Evolutionary conservation across 2,113 vertebrate genomes (phyloP).

Genomic region (Gopherus evgoodei): DNA sequence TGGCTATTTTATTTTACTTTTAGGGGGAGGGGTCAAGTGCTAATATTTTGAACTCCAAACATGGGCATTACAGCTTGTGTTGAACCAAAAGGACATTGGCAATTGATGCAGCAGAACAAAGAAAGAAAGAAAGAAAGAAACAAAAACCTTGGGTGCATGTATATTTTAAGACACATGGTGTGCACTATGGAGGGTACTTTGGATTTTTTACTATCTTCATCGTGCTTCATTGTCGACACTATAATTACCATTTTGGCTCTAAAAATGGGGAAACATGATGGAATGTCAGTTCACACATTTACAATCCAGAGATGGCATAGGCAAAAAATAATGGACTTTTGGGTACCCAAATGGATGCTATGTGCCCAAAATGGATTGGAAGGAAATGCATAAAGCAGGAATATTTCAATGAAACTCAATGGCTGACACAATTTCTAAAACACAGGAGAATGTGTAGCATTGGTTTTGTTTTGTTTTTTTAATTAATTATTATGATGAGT

Average conservation of each 20-base stretch:
- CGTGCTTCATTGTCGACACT: conserved; percentile 61
- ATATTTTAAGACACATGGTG: conserved; percentile 62
- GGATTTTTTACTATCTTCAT: conserved; percentile 44
- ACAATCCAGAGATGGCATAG: conserved; percentile 9
- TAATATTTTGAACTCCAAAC: conserved; percentile 65
- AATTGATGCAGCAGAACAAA: conserved; percentile 57
- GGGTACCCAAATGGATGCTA: conserved; percentile 39
- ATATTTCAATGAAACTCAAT: conserved; percentile 56
- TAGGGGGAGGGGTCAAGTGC: neutral
- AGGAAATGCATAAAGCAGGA: conserved; percentile 34
- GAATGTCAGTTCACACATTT: conserved; percentile 32
- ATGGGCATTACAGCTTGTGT: conserved; percentile 64
- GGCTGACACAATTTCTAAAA: conserved; percentile 72
- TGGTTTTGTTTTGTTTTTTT: conserved; percentile 70
- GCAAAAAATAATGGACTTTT: conserved; percentile 16
- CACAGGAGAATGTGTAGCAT: conserved; percentile 73
- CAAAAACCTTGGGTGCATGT: conserved; percentile 58
- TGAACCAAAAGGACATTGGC: conserved; percentile 73
- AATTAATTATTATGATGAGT: conserved; percentile 80
- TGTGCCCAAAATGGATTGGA: conserved; percentile 11
- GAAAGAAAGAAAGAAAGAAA: conserved; percentile 19
- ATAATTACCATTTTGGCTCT: neutral
- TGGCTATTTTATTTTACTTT: conserved; percentile 33
- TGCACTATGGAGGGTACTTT: conserved; percentile 43
- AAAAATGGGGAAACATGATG: conserved; percentile 4